Evolutionary conservation across 2,113 vertebrate genomes (phyloP).

Genomic region (Brachyhypopomus gauderio): DNA sequence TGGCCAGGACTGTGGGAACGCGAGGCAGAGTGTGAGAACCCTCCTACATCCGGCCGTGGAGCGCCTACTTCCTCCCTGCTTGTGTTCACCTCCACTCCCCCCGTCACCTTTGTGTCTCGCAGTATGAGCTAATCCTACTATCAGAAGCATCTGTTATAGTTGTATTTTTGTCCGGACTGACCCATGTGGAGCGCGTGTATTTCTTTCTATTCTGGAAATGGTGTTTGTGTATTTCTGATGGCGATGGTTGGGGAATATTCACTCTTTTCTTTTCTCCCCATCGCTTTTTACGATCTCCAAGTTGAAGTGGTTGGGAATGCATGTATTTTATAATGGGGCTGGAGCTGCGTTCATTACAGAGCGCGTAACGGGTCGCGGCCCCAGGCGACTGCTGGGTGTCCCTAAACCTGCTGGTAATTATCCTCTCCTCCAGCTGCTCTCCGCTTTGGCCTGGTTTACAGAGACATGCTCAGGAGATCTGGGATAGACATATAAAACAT

Average conservation of each 20-base stretch:
- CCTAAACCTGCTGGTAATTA: conserved; percentile 27
- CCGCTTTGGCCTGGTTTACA: conserved; percentile 29
- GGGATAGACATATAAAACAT: conserved; percentile 52
- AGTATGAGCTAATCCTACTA: background rate
- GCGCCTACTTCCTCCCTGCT: background rate
- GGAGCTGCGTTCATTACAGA: conserved; percentile 25
- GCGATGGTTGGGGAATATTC: background rate
- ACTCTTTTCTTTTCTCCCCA: no score
- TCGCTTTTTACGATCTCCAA: conserved; percentile 16
- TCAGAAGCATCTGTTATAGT: conserved; percentile 19
- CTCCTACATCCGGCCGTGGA: conserved; percentile 1
- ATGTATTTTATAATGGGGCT: conserved; percentile 39
- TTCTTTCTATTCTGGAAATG: background rate
- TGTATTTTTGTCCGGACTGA: background rate
- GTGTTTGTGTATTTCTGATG: conserved; percentile 16
- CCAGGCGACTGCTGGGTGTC: conserved; percentile 36
- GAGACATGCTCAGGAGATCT: conserved; percentile 37
- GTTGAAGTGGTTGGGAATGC: conserved; percentile 19
- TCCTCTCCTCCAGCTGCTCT: conserved; percentile 28
- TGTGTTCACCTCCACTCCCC: background rate
- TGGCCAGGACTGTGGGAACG: background rate
- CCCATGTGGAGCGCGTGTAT: background rate
- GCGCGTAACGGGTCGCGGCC: conserved; percentile 36
- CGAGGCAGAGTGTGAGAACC: background rate
- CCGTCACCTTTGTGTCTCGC: background rate